These are phyloP conservation scores for Euzetes globulus DNA, from an alignment of 2,888 invertebrate species.

Conservation along the genomic window DNA sequence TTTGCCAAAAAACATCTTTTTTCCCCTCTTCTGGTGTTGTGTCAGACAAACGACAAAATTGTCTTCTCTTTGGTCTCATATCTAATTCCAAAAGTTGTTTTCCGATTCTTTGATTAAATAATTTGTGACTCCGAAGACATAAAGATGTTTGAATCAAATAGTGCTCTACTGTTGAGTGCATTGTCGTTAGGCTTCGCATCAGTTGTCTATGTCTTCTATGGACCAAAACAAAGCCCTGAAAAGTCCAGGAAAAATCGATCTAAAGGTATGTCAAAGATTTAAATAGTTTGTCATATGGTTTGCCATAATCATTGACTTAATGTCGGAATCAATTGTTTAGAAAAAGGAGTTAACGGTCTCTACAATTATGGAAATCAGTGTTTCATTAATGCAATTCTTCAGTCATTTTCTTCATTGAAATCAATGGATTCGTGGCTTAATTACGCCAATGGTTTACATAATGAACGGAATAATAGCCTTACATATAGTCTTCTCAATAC, in stretches of 20 bases:
- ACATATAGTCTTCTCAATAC: slow-evolving; percentile 42
- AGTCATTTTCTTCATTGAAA: slow-evolving; percentile 79
- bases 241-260: neutral
- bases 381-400: slow-evolving; percentile 81
- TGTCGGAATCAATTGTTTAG: neutral
- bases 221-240: neutral
- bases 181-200: neutral
- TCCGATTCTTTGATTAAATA: neutral
- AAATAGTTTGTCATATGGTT: neutral
- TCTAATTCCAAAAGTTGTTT: neutral
- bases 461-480: slow-evolving; percentile 42
- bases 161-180: neutral
- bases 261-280: neutral
- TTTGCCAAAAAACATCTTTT: neutral
- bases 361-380: slow-evolving; percentile 87
- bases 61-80: neutral
- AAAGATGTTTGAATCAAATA: slow-evolving; percentile 20
- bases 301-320: neutral
- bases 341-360: slow-evolving; percentile 55
- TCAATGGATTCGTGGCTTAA: slow-evolving; percentile 67
- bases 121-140: neutral
- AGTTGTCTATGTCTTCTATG: slow-evolving; percentile 13
- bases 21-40: neutral
- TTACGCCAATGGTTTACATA: slow-evolving; percentile 43
- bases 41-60: neutral